Evolutionary conservation across 2,113 vertebrate species (phyloP).

Genomic region (Gopherus flavomarginatus): DNA sequence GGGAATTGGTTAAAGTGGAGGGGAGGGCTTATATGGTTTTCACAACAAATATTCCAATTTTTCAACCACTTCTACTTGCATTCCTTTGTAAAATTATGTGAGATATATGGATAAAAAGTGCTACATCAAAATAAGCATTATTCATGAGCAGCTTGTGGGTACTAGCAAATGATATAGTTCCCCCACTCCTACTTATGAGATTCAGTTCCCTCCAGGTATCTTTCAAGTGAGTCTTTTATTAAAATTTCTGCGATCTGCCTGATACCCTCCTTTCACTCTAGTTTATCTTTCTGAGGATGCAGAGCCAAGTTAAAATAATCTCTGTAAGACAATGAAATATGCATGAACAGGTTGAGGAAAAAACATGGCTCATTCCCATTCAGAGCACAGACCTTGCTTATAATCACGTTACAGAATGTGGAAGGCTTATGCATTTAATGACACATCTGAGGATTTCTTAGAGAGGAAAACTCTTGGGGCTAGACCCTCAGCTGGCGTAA

Average conservation of each 20-base stretch:
- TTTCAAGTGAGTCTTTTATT: neutral
- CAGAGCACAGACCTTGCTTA: neutral
- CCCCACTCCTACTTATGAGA: neutral
- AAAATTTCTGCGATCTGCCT: neutral
- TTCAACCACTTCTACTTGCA: neutral
- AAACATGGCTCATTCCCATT: neutral
- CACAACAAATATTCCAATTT: neutral
- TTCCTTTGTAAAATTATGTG: neutral
- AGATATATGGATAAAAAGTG: neutral
- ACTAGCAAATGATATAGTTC: neutral
- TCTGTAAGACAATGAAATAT: neutral
- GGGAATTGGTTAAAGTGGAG: neutral
- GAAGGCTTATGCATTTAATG: neutral
- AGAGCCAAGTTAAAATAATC: neutral
- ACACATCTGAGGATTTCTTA: neutral
- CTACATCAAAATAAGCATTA: neutral
- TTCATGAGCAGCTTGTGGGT: neutral
- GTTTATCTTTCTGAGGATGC: neutral
- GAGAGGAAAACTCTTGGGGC: neutral
- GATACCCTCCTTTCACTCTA: neutral
- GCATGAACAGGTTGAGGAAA: neutral
- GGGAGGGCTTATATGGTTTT: neutral
- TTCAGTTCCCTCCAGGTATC: neutral
- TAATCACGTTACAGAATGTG: neutral
- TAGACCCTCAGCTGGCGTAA: neutral